A percentile compares a stretch with the other conserved stretches of the same genome.
Conservation (phyloP, 2,888 invertebrate genomes). For the Cryptophagus acutangulus region DNA sequence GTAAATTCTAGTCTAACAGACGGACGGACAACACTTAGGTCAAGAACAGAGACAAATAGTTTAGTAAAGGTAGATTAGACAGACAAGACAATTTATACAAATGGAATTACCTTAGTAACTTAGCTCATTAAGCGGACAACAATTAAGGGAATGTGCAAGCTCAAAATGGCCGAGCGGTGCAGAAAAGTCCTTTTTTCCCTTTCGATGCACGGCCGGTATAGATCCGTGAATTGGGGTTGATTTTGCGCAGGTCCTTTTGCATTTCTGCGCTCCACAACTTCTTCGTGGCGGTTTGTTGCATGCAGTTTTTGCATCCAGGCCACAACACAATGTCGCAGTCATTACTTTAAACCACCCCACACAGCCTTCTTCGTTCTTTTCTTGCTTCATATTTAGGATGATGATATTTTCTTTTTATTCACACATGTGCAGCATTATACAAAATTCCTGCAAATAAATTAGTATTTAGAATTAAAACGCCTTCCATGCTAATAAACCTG, state of each 20-base stretch:
- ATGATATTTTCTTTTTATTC: no score
- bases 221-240: no score
- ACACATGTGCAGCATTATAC: no score
- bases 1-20: no score
- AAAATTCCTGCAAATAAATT: conserved; percentile 36
- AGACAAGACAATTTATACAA: background rate
- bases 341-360: conserved; percentile 37
- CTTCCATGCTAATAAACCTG: conserved; percentile 33
- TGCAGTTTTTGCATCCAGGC: no score
- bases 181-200: conserved; percentile 12
- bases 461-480: conserved; percentile 31
- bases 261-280: no score
- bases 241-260: background rate
- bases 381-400: conserved; percentile 12
- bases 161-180: conserved; percentile 35
- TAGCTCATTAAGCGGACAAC: conserved; percentile 24
- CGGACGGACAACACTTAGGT: no score
- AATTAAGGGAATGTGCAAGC: conserved; percentile 33
- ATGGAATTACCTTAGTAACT: conserved; percentile 18
- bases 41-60: no score
- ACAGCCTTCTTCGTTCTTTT: no score
- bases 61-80: no score
- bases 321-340: conserved; percentile 33
- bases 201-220: no score
- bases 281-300: no score